These are phyloP conservation scores for Cairina moschata DNA, from an alignment of 2,113 vertebrate species.

Conservation along the genomic window DNA sequence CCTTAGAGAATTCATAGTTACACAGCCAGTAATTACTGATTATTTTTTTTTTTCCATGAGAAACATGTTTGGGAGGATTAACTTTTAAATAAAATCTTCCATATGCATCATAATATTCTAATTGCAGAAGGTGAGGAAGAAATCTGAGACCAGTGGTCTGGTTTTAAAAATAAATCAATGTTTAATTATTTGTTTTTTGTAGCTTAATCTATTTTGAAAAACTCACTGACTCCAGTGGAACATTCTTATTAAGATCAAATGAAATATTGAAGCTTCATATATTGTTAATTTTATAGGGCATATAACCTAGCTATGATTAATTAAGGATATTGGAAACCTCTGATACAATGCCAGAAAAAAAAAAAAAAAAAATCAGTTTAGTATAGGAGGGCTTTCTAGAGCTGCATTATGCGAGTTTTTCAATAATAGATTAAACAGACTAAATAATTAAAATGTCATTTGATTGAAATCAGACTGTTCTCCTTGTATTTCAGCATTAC, in stretches of 20 bases:
- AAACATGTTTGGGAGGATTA: neutral
- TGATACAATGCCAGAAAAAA: neutral
- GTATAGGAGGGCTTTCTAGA: neutral
- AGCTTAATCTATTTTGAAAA: slow-evolving; percentile 13
- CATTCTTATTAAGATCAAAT: neutral
- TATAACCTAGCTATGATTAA: slow-evolving; percentile 1
- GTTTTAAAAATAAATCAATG: slow-evolving; percentile 1
- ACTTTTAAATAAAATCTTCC: neutral
- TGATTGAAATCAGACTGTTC: slow-evolving; percentile 18
- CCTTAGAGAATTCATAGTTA: neutral
- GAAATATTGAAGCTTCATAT: slow-evolving; percentile 8
- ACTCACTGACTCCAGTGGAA: neutral
- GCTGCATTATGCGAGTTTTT: neutral
- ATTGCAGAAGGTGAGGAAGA: neutral
- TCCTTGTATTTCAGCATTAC: neutral
- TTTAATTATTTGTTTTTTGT: neutral
- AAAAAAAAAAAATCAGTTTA: neutral
- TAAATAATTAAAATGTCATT: slow-evolving; percentile 50
- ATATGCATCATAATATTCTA: neutral
- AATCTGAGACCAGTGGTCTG: neutral
- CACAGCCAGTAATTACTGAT: neutral
- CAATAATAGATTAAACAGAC: slow-evolving; percentile 37
- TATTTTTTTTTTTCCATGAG: neutral
- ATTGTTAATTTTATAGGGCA: neutral
- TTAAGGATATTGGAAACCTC: slow-evolving; percentile 5